Conservation (phyloP, 2,888 invertebrate species). For the Theodoxus fluviatilis region DNA sequence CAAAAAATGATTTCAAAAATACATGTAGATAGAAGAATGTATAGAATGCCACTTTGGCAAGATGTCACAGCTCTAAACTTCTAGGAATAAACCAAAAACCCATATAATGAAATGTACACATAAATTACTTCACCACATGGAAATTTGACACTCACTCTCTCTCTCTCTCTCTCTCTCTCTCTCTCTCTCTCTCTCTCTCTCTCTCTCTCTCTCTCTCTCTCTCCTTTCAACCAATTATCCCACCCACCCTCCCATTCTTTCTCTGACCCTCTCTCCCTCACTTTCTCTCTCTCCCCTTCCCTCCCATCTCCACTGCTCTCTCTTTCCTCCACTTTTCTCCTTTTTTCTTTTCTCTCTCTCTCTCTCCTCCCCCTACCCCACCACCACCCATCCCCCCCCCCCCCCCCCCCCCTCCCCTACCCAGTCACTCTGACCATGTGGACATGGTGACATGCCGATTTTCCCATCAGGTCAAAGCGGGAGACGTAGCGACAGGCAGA, state of each 20-base stretch:
- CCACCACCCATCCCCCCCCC: background rate
- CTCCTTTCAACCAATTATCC: constrained; percentile 14
- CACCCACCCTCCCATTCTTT: background rate
- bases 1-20: too few species aligned
- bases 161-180: background rate
- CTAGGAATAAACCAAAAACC: too few species aligned
- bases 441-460: constrained; percentile 45
- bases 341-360: background rate
- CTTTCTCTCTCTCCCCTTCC: background rate
- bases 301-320: too few species aligned
- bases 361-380: background rate
- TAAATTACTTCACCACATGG: too few species aligned
- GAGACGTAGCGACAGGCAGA: constrained; percentile 46
- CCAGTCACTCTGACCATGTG: constrained; percentile 17
- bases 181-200: background rate
- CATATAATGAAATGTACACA: too few species aligned
- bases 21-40: too few species aligned
- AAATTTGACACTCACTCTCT: constrained; percentile 3
- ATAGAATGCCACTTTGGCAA: too few species aligned
- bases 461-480: constrained; percentile 38
- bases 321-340: background rate
- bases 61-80: too few species aligned
- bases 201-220: background rate
- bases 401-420: background rate
- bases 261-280: background rate